Percentiles rank a stretch among this genome's conserved stretches.
Conservation (phyloP, 2,888 invertebrate genomes). For the Tenthredo distinguenda region DNA sequence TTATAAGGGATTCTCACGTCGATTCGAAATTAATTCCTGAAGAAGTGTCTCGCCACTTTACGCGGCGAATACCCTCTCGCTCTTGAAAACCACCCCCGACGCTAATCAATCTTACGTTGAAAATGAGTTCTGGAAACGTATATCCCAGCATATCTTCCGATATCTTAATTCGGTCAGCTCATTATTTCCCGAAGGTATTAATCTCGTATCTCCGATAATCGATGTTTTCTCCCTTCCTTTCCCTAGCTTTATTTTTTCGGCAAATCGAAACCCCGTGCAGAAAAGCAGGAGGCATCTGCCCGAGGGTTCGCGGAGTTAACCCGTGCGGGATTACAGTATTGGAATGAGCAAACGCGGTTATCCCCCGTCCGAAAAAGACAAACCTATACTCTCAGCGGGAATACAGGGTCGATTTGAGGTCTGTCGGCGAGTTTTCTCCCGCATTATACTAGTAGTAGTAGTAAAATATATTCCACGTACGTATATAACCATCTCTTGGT, state of each 20-base stretch:
- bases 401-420: constrained; percentile 14
- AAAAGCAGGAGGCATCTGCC: neutral
- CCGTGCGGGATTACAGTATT: neutral
- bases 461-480: neutral
- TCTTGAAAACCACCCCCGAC: no score
- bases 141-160: neutral
- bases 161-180: neutral
- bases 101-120: no score
- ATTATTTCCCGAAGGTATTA: neutral
- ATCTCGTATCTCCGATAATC: neutral
- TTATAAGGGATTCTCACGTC: no score
- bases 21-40: no score
- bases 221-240: neutral
- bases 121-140: no score
- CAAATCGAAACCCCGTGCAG: neutral
- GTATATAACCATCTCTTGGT: neutral
- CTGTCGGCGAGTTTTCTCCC: neutral
- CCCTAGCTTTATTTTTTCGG: neutral
- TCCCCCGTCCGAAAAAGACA: neutral
- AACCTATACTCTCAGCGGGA: constrained; percentile 15
- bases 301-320: neutral
- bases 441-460: neutral
- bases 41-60: no score
- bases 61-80: no score
- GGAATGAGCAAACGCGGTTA: neutral